Base-by-base conservation (phyloP, 2,888 invertebrate genomes). In the Acrobasis repandana region DNA sequence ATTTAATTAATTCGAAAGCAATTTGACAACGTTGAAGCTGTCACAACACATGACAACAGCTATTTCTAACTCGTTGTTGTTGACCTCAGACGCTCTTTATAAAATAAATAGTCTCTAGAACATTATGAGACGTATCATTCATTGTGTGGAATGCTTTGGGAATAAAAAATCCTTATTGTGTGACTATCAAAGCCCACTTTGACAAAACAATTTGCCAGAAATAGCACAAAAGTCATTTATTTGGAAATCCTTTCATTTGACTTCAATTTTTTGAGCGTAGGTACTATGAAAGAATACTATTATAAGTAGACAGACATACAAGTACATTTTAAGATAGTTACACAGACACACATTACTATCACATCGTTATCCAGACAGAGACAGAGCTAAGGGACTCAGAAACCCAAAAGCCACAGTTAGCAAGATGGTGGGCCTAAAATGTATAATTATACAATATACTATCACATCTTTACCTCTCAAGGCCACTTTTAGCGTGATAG, bases 61-160 rank as follows among this genome's bases (percentile, higher is more conserved):
- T 36, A 49, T 58, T 49, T 36, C 49, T 58, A 56, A 56, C n/a
- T 11, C 50, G 38, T 38, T 38, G 58, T 18, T 50, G 58, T 58
- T 58, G 58, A 58, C 49, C 58, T 33, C 49, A 16, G 38, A 58
- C 50, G 49, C 10, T 16, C 14, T 34, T 18, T 58, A 48, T 36
- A 49, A 48, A 57, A 57, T 57, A 15, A 57, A 56, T 33, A 57
- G 57, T 48, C 57, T 48, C 48, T 57, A 48, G 16, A 57, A 34
- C 47, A 58, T 58, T 36, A 49, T n/a, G 33, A 33, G 36, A 38
- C 34, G 18, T 38, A 36, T 58, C 28, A 16, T 46, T 57, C n/a
- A 20, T 57, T 46, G 14, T 47, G 34, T 33, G 28, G 33, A 48
- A 48, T 48, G 34, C 47, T 34, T 48, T 57, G 57, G 47, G 57